Conservation (phyloP, 2,113 vertebrate genomes). For the Eurystomus gularis region DNA sequence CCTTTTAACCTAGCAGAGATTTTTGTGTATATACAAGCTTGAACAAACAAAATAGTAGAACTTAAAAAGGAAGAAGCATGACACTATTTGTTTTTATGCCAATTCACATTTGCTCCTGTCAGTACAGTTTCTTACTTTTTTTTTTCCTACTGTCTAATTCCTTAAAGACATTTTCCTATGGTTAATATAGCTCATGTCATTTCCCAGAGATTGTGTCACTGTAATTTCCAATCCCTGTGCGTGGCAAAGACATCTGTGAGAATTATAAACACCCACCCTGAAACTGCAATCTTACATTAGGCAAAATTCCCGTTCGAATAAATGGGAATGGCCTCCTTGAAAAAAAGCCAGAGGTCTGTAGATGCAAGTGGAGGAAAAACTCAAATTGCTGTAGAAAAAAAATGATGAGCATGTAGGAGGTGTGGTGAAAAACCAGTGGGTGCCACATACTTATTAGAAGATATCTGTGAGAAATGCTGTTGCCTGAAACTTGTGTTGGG, state of each 20-base stretch:
- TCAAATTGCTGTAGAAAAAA: neutral
- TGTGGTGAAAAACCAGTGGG: neutral
- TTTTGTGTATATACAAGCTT: neutral
- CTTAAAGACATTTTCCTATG: neutral
- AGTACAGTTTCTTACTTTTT: neutral
- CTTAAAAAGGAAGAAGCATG: neutral
- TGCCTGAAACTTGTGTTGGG: neutral
- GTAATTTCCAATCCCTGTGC: neutral
- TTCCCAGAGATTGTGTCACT: conserved; percentile 15
- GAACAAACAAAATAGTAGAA: neutral
- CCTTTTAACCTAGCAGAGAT: neutral
- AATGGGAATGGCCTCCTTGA: neutral
- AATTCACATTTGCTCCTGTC: neutral
- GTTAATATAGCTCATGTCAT: neutral
- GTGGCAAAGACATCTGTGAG: neutral
- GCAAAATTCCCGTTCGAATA: neutral
- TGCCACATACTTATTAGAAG: neutral
- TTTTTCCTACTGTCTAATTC: neutral
- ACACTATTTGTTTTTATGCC: neutral
- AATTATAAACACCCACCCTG: neutral
- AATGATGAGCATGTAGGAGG: neutral
- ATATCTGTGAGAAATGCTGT: neutral
- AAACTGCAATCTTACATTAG: neutral
- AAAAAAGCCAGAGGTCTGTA: neutral
- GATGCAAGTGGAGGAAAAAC: neutral